These are phyloP conservation scores for Columba janthina DNA, from an alignment of 2,113 vertebrate genomes.

Conservation along the genomic window DNA sequence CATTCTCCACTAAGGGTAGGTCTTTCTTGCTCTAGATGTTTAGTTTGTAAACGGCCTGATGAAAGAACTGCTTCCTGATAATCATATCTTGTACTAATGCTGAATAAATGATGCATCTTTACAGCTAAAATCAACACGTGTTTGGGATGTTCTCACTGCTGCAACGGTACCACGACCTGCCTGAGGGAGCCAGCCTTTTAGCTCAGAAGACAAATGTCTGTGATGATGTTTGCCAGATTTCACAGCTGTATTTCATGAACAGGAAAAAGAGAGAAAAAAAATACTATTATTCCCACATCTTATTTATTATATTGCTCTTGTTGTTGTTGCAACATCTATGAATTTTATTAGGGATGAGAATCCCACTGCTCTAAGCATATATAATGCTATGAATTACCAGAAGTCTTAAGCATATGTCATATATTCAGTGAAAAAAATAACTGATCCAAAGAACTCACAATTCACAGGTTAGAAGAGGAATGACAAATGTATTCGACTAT, in stretches of 20 bases:
- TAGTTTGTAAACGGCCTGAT: not conserved
- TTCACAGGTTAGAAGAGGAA: not conserved
- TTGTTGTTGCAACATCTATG: not conserved
- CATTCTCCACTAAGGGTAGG: not conserved
- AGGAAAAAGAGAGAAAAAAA: not conserved
- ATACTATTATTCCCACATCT: not conserved
- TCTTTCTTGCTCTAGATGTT: not conserved
- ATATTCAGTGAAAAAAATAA: not conserved
- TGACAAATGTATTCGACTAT: not conserved
- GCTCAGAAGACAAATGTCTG: not conserved
- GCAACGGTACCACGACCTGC: not conserved
- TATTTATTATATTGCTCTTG: not conserved
- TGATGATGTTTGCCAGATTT: not conserved
- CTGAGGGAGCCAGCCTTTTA: not conserved
- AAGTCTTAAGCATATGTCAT: not conserved
- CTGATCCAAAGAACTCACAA: not conserved
- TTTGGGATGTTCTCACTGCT: not conserved
- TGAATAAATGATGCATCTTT: not conserved
- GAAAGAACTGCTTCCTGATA: not conserved
- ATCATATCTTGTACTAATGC: not conserved
- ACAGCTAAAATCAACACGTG: not conserved
- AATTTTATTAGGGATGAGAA: conserved; percentile 10
- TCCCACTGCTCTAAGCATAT: not conserved
- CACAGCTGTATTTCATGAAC: not conserved
- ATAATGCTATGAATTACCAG: not conserved